These are phyloP conservation scores for Fragum sueziense DNA, from an alignment of 2,888 invertebrate genomes.

Conservation along the genomic window DNA sequence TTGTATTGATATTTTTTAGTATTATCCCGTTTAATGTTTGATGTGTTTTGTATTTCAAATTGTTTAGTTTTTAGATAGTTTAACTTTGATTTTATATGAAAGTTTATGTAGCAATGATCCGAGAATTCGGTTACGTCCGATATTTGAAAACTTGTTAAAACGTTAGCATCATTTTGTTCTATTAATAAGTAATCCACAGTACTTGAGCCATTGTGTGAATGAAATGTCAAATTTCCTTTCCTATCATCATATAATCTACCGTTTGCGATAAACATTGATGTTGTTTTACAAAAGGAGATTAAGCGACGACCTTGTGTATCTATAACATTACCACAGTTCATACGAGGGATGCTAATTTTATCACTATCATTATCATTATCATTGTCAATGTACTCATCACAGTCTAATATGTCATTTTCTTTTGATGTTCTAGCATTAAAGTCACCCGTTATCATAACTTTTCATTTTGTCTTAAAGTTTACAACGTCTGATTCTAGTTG, in stretches of 20 bases:
- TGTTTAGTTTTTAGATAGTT: background rate
- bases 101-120: background rate
- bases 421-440: conserved; percentile 2
- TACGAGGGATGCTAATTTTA: background rate
- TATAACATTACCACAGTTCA: conserved; percentile 5
- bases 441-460: background rate
- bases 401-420: conserved; percentile 10
- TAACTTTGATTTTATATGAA: background rate
- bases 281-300: background rate
- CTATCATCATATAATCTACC: background rate
- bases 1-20: background rate
- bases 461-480: background rate
- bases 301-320: background rate
- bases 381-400: background rate
- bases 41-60: background rate
- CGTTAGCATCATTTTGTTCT: background rate
- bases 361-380: background rate
- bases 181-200: conserved; percentile 13
- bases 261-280: conserved; percentile 2
- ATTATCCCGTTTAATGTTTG: background rate
- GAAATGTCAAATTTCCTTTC: background rate
- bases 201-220: background rate
- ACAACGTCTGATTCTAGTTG: background rate
- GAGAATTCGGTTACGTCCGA: background rate
- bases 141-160: background rate